A percentile compares a stretch with the other conserved stretches of the same genome.
Evolutionary conservation across 1,140 invertebrate genomes (phyloP).

Genomic region (honey bee (Apis mellifera)): DNA sequence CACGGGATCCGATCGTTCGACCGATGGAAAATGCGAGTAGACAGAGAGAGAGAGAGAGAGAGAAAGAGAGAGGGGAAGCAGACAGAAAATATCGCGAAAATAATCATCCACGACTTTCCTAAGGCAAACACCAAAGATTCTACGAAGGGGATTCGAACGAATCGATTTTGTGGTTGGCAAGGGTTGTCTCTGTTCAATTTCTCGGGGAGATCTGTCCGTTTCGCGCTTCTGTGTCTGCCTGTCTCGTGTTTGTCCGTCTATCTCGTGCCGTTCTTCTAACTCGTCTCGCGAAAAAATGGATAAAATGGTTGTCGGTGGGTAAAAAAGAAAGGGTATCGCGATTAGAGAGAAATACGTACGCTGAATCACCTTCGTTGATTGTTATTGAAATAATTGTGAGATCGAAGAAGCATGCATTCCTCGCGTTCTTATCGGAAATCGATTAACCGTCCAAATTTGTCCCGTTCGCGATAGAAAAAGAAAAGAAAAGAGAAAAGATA

Average conservation of each 20-base stretch:
- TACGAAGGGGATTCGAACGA: too few species aligned
- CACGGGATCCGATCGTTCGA: neutral
- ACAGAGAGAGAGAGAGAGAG: too few species aligned
- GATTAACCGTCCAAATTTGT: neutral
- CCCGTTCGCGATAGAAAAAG: neutral
- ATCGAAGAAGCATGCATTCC: constrained; percentile 2
- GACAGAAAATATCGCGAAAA: neutral
- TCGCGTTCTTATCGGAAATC: neutral
- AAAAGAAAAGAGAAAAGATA: too few species aligned
- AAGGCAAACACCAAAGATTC: neutral
- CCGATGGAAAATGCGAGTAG: neutral
- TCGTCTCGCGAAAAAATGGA: constrained; percentile 1
- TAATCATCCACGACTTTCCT: too few species aligned
- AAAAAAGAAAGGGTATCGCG: constrained; percentile 9
- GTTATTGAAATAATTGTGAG: neutral
- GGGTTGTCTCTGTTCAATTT: too few species aligned
- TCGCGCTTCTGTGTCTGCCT: constrained; percentile 14
- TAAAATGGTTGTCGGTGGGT: neutral
- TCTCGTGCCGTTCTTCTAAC: neutral
- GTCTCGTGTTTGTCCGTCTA: constrained; percentile 3
- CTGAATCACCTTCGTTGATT: neutral
- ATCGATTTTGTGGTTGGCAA: too few species aligned
- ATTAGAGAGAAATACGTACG: neutral
- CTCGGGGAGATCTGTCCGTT: neutral
- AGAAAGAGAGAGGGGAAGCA: neutral